Evolutionary conservation across 2,113 vertebrate genomes (phyloP), one percentile per base, ranked within the genome.

Genomic region (Nasalis larvatus): DNA sequence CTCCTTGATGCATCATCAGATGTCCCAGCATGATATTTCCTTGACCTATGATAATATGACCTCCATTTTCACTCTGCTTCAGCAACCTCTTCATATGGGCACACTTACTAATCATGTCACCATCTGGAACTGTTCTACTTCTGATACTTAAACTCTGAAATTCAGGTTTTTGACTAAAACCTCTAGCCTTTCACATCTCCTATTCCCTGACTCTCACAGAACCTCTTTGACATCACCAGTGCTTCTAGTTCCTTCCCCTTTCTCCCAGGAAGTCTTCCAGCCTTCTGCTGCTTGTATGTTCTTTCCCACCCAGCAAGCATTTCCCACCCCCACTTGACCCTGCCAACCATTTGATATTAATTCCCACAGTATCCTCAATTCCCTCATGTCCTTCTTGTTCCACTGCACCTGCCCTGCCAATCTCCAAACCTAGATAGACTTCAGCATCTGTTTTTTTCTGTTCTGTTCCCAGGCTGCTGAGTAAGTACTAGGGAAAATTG

Each of bases 401-500:
- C 68, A 6, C 42, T 97, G 91, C 97, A 97, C 96, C 98, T 98
- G 98, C 42, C 83, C 94, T 98, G 96, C 95, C 96, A 97, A 93
- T 98, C 93, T 54, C 54, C 27, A 97, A 89, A 69, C 86, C 60
- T 80, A 89, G 95, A 97, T 97, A 95, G 86, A 97, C 87, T 95
- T 95, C 58, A 92, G 93, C 97, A 98, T 97, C 93, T 98, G 97
- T 95, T 98, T 95, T 89, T n/a, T 86, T 89, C 74, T 93, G 63
- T 73, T 68, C 73, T 47, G 42, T 98, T 97, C 96, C 86, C 98
- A 98, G 95, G 96, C 91, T 93, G 91, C 89, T 13, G 56, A 89
- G 78, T 77, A 80, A 80, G 76, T 91, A 91, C 91, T 97, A 35
- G 30, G 95, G 95, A 94, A 97, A 96, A 95, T 97, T 58, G 71